phyloP scores from a whole-genome alignment of 2,113 vertebrate species.

The Cyanoderma ruficeps region DNA sequence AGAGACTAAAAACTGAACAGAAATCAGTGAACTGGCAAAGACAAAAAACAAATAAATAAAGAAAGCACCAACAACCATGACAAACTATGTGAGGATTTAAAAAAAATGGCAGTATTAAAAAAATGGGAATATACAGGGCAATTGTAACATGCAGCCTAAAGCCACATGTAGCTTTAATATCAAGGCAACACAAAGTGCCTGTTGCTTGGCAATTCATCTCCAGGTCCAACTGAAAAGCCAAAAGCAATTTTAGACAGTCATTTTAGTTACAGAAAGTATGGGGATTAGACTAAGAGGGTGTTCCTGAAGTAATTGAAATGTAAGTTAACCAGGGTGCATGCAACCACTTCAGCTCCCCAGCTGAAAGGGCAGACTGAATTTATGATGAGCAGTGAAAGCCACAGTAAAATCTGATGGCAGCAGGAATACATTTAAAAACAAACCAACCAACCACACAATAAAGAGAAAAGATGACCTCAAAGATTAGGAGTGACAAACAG shows the following conservation, averaged over 20 bases:
- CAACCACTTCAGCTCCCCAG: slow-evolving; percentile 9
- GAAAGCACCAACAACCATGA: not conserved
- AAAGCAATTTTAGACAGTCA: slow-evolving; percentile 24
- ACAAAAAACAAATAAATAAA: not conserved
- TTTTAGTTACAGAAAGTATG: slow-evolving; percentile 16
- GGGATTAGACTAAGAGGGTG: slow-evolving; percentile 20
- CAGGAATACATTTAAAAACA: slow-evolving; percentile 28
- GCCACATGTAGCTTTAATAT: not conserved
- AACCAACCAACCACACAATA: not conserved
- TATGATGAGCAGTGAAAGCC: slow-evolving; percentile 38
- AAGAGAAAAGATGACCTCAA: slow-evolving; percentile 5
- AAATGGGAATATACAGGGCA: not conserved
- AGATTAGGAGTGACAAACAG: slow-evolving; percentile 6
- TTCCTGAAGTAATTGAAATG: slow-evolving; percentile 4
- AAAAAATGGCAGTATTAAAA: not conserved
- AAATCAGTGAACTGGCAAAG: not conserved
- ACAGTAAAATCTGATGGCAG: slow-evolving; percentile 17
- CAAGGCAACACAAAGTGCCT: not conserved
- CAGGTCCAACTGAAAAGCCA: slow-evolving; percentile 1
- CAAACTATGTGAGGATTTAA: not conserved
- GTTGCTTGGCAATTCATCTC: slow-evolving; percentile 33
- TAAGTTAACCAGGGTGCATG: slow-evolving; percentile 15
- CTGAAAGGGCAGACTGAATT: slow-evolving; percentile 39
- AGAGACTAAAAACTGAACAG: not conserved
- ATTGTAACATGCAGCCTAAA: not conserved